Percentiles rank a stretch among this genome's conserved stretches.
Evolutionary conservation across 2,797 vertebrate genomes (phyloP).

Genomic region (Vultur gryphus): DNA sequence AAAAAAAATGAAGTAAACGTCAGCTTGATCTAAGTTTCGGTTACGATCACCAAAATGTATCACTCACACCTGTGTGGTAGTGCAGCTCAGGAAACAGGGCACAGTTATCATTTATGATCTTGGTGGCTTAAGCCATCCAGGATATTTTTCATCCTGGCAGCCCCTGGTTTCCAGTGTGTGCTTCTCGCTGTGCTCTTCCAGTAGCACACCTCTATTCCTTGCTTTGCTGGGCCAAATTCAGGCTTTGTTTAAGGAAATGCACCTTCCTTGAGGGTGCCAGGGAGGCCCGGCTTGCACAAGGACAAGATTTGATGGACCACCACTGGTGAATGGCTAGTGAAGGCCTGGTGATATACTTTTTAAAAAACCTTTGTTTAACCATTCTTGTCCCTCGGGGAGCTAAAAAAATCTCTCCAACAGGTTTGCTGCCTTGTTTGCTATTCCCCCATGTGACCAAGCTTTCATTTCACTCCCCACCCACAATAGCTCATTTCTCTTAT

Average conservation of each 20-base stretch:
- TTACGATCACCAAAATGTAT: not conserved
- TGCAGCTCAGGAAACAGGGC: not conserved
- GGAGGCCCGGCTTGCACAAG: not conserved
- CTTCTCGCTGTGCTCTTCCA: not conserved
- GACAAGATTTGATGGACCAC: not conserved
- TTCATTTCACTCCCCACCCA: not conserved
- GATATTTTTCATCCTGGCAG: not conserved
- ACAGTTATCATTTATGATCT: not conserved
- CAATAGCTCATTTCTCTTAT: not conserved
- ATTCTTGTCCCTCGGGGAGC: not conserved
- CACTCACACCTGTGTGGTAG: fast-evolving
- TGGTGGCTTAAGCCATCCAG: not conserved
- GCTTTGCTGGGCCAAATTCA: not conserved
- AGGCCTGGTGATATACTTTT: not conserved
- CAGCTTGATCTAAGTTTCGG: not conserved
- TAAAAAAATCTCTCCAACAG: not conserved
- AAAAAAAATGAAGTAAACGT: not conserved
- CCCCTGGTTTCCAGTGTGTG: not conserved
- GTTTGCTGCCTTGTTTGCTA: not conserved
- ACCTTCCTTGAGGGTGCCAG: not conserved
- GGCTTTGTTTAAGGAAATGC: not conserved
- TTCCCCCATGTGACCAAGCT: not conserved
- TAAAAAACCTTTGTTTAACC: not conserved
- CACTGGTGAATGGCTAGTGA: not conserved
- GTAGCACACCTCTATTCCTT: not conserved